A percentile compares a stretch with the other conserved stretches of the same genome.
phyloP scores from a whole-genome alignment of 1,140 invertebrate species.

The Drosophila pruinosa region DNA sequence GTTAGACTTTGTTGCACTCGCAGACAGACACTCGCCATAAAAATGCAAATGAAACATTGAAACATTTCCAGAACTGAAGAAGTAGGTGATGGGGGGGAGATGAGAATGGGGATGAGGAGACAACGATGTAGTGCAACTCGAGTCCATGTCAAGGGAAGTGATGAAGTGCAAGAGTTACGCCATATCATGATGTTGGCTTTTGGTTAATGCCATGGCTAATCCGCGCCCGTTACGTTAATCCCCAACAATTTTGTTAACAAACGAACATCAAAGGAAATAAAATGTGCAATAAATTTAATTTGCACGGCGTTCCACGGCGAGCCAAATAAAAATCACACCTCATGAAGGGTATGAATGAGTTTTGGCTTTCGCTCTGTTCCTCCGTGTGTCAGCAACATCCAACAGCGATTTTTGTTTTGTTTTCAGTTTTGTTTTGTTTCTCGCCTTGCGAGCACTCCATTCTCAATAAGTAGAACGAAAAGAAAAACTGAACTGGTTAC shows the following conservation, averaged over 20 bases:
- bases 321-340: constrained; percentile 66
- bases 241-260: constrained; percentile 79
- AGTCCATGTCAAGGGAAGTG: constrained; percentile 35
- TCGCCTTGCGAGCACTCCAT: neutral
- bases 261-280: constrained; percentile 81
- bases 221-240: constrained; percentile 74
- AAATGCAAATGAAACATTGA: constrained; percentile 76
- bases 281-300: constrained; percentile 82
- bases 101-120: neutral
- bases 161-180: constrained; percentile 79
- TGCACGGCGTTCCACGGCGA: constrained; percentile 36
- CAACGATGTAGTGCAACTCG: neutral
- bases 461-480: constrained; percentile 42
- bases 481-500: constrained; percentile 41
- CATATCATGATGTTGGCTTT: constrained; percentile 74
- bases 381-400: too few species aligned
- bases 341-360: constrained; percentile 44
- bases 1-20: constrained; percentile 63
- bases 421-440: neutral
- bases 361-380: neutral
- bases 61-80: constrained; percentile 7
- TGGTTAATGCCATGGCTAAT: constrained; percentile 78
- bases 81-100: neutral
- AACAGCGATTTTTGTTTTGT: neutral
- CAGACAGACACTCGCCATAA: constrained; percentile 58